These are phyloP conservation scores for Cephus rjabovi DNA, from an alignment of 2,888 invertebrate species.

Conservation along the genomic window DNA sequence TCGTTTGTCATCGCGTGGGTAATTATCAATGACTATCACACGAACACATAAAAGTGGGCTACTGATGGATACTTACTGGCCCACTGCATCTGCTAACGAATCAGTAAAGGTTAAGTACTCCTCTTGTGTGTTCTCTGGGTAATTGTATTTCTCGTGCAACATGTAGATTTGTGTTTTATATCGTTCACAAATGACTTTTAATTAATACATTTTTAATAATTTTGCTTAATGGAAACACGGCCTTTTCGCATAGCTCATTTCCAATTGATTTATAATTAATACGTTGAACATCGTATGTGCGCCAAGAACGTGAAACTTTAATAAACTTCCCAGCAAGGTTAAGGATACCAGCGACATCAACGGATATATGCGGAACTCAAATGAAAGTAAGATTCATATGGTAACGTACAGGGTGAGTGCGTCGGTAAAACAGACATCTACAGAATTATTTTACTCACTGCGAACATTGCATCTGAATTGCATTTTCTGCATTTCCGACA, in stretches of 20 bases:
- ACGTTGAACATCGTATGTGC: not conserved
- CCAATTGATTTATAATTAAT: not conserved
- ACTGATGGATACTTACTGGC: no score
- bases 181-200: not conserved
- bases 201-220: not conserved
- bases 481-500: not conserved
- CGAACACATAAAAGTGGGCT: no score
- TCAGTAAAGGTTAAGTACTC: no score
- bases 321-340: not conserved
- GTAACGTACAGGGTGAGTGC: not conserved
- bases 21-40: not conserved
- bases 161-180: no score
- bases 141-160: no score
- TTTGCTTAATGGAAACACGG: not conserved
- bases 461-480: not conserved
- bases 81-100: no score
- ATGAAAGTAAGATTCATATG: not conserved
- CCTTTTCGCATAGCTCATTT: not conserved
- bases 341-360: not conserved
- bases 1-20: not conserved
- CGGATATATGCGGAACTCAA: not conserved
- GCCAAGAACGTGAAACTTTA: not conserved
- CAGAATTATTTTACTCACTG: not conserved
- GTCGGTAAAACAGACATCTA: not conserved
- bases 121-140: no score